Evolutionary conservation across 2,113 vertebrate genomes (phyloP).

Genomic region (Paraplagusia blochii): DNA sequence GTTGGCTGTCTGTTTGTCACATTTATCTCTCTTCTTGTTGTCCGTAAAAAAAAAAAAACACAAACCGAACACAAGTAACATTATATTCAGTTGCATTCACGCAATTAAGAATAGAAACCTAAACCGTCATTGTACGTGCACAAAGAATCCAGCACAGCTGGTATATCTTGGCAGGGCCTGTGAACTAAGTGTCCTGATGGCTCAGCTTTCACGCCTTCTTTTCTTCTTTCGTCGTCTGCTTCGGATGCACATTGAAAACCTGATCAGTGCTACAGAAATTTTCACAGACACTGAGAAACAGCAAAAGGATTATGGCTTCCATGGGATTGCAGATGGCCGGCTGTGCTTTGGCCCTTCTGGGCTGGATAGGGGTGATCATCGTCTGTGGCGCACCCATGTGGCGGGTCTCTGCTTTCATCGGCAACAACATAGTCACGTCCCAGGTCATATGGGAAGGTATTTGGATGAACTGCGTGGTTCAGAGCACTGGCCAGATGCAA

Average conservation of each 20-base stretch:
- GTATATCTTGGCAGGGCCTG: conserved; percentile 32
- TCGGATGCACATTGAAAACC: conserved; percentile 11
- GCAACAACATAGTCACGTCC: conserved; percentile 68
- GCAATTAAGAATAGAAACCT: conserved; percentile 10
- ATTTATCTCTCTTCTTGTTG: conserved; percentile 6
- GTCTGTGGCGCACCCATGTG: conserved; percentile 66
- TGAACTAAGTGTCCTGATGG: conserved; percentile 7
- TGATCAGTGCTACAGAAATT: background rate
- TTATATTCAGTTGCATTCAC: conserved; percentile 4
- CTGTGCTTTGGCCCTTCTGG: conserved; percentile 53
- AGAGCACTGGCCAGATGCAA: conserved; percentile 76
- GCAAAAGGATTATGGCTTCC: conserved; percentile 52
- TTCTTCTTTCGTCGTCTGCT: conserved; percentile 20
- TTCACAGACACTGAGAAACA: conserved; percentile 6
- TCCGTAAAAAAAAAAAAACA: conserved; percentile 16
- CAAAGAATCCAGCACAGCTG: conserved; percentile 58
- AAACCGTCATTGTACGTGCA: conserved; percentile 30
- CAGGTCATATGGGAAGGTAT: conserved; percentile 73
- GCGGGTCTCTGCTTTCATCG: conserved; percentile 68
- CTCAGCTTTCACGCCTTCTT: conserved; percentile 30
- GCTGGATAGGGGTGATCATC: conserved; percentile 62
- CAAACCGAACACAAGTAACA: conserved; percentile 17
- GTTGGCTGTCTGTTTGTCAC: no score
- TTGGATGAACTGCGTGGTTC: conserved; percentile 73
- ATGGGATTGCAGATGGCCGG: conserved; percentile 68